A percentile compares a stretch with the other conserved stretches of the same genome.
Conservation (phyloP, 2,888 invertebrate species). For the Eupithecia pulchellata region DNA sequence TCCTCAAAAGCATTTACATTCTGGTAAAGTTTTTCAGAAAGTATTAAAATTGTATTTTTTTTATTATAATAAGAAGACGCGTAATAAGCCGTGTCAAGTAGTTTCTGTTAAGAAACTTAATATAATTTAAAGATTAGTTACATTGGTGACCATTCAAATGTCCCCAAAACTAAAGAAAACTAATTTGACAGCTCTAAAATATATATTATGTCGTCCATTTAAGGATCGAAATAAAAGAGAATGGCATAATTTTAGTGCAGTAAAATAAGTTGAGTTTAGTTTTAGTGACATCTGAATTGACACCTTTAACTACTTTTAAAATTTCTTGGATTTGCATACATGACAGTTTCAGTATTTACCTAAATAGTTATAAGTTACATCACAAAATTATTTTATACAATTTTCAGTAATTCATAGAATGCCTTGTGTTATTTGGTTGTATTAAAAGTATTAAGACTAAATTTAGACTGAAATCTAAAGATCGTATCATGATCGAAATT, state of each 20-base stretch:
- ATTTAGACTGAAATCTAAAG: constrained; percentile 29
- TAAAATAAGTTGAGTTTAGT: too few species aligned
- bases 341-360: constrained; percentile 22
- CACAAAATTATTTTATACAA: not conserved
- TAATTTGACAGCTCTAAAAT: too few species aligned
- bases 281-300: too few species aligned
- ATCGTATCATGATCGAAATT: constrained; percentile 30
- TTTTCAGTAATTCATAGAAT: not conserved
- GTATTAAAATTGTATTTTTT: not conserved
- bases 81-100: not conserved
- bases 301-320: not conserved
- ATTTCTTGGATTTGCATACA: not conserved
- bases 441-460: constrained; percentile 29
- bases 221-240: too few species aligned
- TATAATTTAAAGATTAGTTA: not conserved
- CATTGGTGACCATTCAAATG: not conserved
- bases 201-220: too few species aligned
- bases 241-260: too few species aligned
- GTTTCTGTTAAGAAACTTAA: not conserved
- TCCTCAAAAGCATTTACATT: not conserved
- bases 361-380: constrained; percentile 11
- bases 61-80: not conserved
- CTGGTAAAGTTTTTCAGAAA: not conserved
- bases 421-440: constrained; percentile 31
- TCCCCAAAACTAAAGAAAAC: too few species aligned